Percentiles rank a stretch among this genome's conserved stretches.
These are phyloP conservation scores for Teinopalpus imperialis DNA, from an alignment of 2,888 invertebrate species.

Conservation along the genomic window DNA sequence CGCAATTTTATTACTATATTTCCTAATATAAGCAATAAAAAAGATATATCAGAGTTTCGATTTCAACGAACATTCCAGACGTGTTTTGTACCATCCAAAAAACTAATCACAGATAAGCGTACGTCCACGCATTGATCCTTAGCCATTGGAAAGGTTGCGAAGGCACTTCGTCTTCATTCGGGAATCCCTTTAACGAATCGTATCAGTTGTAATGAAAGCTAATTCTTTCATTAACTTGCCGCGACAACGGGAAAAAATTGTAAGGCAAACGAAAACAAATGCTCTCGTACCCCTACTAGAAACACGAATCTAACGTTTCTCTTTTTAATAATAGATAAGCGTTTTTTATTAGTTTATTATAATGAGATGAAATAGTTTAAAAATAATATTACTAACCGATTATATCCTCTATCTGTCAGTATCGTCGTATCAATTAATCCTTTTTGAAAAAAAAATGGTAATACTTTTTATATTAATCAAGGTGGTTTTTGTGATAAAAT, in stretches of 20 bases:
- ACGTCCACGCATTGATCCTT: constrained; percentile 58
- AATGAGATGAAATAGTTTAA: no score
- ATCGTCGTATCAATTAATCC: no score
- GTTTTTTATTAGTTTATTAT: not conserved
- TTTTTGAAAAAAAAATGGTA: no score
- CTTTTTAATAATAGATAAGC: constrained; percentile 12
- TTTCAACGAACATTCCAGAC: constrained; percentile 34
- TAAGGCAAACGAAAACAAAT: constrained; percentile 68
- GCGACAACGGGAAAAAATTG: constrained; percentile 76
- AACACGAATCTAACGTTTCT: constrained; percentile 8
- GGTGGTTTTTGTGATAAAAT: no score
- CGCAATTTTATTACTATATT: no score
- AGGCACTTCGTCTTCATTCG: constrained; percentile 77
- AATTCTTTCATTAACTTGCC: constrained; percentile 80
- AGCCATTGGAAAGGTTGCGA: constrained; percentile 67
- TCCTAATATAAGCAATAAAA: no score
- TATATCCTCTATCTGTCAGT: not conserved
- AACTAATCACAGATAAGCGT: constrained; percentile 71
- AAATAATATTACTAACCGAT: no score
- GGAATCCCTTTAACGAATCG: constrained; percentile 79
- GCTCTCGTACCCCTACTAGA: constrained; percentile 29
- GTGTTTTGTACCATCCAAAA: constrained; percentile 58
- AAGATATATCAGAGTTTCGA: constrained; percentile 24
- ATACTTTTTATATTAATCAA: no score
- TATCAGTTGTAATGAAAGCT: constrained; percentile 80